Conservation (phyloP, 1,140 invertebrate species). For the Ptiloglossa arizonensis region DNA sequence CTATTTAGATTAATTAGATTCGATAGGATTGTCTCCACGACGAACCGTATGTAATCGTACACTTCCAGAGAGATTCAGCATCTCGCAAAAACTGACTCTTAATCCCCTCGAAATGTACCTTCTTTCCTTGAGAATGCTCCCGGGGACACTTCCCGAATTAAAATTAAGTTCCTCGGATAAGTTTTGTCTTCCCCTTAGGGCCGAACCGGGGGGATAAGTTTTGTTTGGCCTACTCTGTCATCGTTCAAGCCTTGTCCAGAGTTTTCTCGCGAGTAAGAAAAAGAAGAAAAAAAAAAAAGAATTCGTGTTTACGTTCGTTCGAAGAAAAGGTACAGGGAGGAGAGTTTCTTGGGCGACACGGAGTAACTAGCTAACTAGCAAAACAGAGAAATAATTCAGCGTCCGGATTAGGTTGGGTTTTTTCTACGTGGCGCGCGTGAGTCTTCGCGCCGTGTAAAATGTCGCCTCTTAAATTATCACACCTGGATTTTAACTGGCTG, state of each 20-base stretch:
- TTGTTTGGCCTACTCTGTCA: not conserved
- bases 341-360: conserved; percentile 6
- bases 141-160: not conserved
- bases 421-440: conserved; percentile 1
- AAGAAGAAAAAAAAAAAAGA: too few relatives aligned
- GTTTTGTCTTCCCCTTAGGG: not conserved
- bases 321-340: not conserved
- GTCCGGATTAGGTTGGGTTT: conserved; percentile 64
- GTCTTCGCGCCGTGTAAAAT: conserved; percentile 7
- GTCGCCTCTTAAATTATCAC: conserved; percentile 61
- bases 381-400: conserved; percentile 72
- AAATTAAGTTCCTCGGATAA: not conserved
- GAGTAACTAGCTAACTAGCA: conserved; percentile 50
- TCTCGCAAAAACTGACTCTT: not conserved
- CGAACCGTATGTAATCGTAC: not conserved
- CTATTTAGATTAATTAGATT: too few relatives aligned
- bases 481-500: conserved; percentile 56
- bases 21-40: too few relatives aligned
- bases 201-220: not conserved
- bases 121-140: too few relatives aligned
- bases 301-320: not conserved
- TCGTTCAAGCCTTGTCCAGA: not conserved
- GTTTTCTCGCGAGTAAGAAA: too few relatives aligned
- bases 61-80: not conserved
- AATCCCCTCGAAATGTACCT: not conserved